Percentiles rank a stretch among this genome's conserved stretches.
These are phyloP conservation scores for Spilosoma lubricipeda DNA, from an alignment of 2,888 invertebrate genomes.

Conservation along the genomic window DNA sequence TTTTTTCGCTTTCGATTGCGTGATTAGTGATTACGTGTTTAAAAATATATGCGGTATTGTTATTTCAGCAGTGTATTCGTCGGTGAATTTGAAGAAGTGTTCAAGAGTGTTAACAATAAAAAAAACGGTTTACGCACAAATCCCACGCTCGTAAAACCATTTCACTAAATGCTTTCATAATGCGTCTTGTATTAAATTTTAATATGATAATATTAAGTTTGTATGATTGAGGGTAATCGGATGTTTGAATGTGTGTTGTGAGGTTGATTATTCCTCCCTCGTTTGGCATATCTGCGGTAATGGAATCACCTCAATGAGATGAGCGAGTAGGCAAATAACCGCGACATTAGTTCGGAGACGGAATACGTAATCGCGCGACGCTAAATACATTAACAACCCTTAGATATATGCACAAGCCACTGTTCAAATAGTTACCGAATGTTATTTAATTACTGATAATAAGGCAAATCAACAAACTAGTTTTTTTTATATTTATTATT, in stretches of 20 bases:
- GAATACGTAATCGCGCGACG: slow-evolving; percentile 72
- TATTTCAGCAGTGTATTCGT: slow-evolving; percentile 80
- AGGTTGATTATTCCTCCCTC: slow-evolving; percentile 61
- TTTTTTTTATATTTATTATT: background rate
- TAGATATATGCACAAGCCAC: slow-evolving; percentile 33
- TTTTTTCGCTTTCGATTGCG: slow-evolving; percentile 49
- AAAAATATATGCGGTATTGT: slow-evolving; percentile 60
- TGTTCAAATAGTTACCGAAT: slow-evolving; percentile 23
- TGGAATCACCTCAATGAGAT: slow-evolving; percentile 67
- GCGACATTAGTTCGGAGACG: slow-evolving; percentile 64
- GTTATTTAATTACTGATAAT: slow-evolving; percentile 25
- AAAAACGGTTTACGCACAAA: slow-evolving; percentile 80
- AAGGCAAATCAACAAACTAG: background rate
- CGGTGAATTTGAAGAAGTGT: slow-evolving; percentile 73
- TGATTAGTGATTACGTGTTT: slow-evolving; percentile 54
- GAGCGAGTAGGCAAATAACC: slow-evolving; percentile 68
- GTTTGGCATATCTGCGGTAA: slow-evolving; percentile 65
- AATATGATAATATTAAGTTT: slow-evolving; percentile 53
- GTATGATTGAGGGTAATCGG: slow-evolving; percentile 50
- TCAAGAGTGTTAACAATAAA: slow-evolving; percentile 62
- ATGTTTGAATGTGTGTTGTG: slow-evolving; percentile 57
- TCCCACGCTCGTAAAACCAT: slow-evolving; percentile 86
- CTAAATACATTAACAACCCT: slow-evolving; percentile 60
- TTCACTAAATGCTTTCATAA: slow-evolving; percentile 85
- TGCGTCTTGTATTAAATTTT: slow-evolving; percentile 53